A percentile compares a stretch with the other conserved stretches of the same genome.
These are phyloP conservation scores for Tachyglossus aculeatus DNA, from an alignment of 2,797 vertebrate species.

Conservation along the genomic window DNA sequence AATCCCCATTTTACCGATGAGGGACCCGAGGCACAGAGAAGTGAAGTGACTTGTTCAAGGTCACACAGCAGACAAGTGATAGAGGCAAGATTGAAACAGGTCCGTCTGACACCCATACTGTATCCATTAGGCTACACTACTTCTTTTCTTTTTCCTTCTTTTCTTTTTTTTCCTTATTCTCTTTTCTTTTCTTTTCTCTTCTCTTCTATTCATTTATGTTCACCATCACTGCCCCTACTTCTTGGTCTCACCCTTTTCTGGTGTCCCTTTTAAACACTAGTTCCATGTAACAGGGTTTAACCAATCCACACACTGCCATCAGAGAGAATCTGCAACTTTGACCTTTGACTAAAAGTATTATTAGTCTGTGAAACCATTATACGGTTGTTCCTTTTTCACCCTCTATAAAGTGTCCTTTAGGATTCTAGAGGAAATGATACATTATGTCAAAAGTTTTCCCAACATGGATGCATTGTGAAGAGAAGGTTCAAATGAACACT, in stretches of 20 bases:
- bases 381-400: slow-evolving; percentile 53
- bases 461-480: slow-evolving; percentile 51
- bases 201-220: slow-evolving; percentile 60
- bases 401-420: slow-evolving; percentile 67
- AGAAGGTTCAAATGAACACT: slow-evolving; percentile 53
- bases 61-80: too few species aligned
- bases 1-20: too few species aligned
- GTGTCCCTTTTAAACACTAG: slow-evolving; percentile 45
- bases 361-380: slow-evolving; percentile 47
- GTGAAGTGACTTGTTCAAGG: too few species aligned
- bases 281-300: slow-evolving; percentile 59
- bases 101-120: too few species aligned
- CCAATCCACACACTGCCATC: slow-evolving; percentile 54
- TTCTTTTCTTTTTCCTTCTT: too few species aligned
- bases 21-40: too few species aligned
- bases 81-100: too few species aligned
- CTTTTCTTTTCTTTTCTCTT: too few species aligned
- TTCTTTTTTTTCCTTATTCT: too few species aligned
- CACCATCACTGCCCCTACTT: slow-evolving; percentile 52
- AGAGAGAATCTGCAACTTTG: slow-evolving; percentile 45
- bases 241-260: slow-evolving; percentile 43
- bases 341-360: slow-evolving; percentile 61
- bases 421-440: slow-evolving; percentile 62
- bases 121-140: too few species aligned
- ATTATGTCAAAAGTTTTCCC: slow-evolving; percentile 66